These are phyloP conservation scores for Cygnus atratus DNA, from an alignment of 2,113 vertebrate species.

Conservation along the genomic window DNA sequence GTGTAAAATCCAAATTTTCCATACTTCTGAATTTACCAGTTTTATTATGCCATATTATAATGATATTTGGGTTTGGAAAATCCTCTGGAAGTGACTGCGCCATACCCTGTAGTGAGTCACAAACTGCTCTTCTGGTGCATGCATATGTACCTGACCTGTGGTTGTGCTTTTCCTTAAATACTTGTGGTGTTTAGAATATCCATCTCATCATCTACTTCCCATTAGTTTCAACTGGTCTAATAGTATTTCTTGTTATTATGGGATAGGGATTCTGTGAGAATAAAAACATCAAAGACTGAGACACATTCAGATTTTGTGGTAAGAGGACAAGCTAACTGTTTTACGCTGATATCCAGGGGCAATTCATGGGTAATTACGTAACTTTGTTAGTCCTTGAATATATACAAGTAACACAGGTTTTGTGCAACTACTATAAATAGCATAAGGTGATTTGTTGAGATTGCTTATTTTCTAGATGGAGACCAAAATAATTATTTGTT, in stretches of 20 bases:
- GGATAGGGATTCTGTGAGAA: neutral
- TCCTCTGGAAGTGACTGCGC: neutral
- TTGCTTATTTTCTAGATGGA: neutral
- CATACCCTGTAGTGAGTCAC: neutral
- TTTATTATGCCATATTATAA: neutral
- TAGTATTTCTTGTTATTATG: neutral
- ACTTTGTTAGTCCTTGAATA: neutral
- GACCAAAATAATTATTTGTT: neutral
- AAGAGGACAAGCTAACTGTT: neutral
- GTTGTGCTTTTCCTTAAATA: neutral
- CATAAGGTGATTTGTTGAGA: neutral
- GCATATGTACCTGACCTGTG: neutral
- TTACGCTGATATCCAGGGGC: neutral
- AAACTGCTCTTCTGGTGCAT: neutral
- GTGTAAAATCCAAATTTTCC: neutral
- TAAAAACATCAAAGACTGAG: neutral
- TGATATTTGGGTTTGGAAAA: neutral
- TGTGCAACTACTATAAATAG: neutral
- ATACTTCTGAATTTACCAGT: neutral
- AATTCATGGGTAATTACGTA: neutral
- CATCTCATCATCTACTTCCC: neutral
- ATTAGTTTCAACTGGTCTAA: neutral
- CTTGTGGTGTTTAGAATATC: neutral
- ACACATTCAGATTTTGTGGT: neutral
- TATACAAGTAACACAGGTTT: neutral